phyloP scores from a whole-genome alignment of 2,797 vertebrate species.

The Halcyon chelicuti region DNA sequence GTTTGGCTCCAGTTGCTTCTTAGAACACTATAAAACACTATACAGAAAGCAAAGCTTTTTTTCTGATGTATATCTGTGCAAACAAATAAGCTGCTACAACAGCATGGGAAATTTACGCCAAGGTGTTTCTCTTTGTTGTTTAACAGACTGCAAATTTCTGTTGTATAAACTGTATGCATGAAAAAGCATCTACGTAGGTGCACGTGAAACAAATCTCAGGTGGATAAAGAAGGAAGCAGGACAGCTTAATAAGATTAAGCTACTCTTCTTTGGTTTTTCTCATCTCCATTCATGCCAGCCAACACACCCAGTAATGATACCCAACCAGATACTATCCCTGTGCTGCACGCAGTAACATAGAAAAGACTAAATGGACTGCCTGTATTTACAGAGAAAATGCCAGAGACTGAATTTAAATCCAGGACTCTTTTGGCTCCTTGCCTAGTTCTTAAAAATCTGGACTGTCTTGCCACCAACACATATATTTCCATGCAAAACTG shows the following conservation, averaged over 20 bases:
- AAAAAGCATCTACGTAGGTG: neutral
- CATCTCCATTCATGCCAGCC: neutral
- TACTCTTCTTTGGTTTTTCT: neutral
- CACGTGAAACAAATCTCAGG: neutral
- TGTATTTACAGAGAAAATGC: neutral
- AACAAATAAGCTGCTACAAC: neutral
- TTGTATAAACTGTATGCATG: neutral
- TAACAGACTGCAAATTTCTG: neutral
- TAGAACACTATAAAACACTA: neutral
- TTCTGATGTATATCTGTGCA: neutral
- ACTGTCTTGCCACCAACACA: neutral
- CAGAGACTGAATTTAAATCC: neutral
- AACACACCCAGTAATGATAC: accelerated
- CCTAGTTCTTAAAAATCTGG: neutral
- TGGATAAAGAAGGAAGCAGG: neutral
- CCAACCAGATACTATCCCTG: accelerated
- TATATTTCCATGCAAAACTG: neutral
- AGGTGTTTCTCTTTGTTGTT: neutral
- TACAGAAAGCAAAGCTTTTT: neutral
- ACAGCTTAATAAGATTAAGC: neutral
- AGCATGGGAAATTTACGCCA: neutral
- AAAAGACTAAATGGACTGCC: neutral
- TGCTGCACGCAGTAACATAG: neutral
- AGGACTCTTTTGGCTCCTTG: neutral
- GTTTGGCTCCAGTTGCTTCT: neutral